Evolutionary conservation across 2,888 invertebrate species (phyloP).

Genomic region (Gortyna flavago): DNA sequence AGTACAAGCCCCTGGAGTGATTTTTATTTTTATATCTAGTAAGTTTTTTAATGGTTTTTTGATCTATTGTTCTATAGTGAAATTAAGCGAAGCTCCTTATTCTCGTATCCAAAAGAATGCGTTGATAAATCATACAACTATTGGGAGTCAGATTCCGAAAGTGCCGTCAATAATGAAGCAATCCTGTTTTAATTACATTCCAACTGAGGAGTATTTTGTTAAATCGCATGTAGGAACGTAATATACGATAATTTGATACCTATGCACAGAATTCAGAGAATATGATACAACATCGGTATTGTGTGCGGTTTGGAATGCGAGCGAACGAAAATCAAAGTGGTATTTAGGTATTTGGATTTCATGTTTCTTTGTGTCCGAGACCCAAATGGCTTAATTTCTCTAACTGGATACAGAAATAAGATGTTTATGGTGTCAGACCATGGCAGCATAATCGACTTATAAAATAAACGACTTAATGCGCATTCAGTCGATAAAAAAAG

Average conservation of each 20-base stretch:
- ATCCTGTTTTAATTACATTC: constrained; percentile 33
- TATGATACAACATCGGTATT: constrained; percentile 8
- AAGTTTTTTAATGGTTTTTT: background rate
- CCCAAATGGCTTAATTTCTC: background rate
- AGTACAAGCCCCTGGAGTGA: no score
- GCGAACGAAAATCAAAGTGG: background rate
- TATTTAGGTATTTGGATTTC: constrained; percentile 14
- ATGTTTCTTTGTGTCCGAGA: background rate
- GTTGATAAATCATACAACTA: background rate
- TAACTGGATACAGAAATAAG: background rate
- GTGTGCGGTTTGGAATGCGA: constrained; percentile 11
- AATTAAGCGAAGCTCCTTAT: background rate
- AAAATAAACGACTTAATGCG: background rate
- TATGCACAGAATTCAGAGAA: constrained; percentile 9
- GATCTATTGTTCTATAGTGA: background rate
- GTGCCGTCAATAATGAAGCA: constrained; percentile 3
- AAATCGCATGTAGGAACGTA: constrained; percentile 7
- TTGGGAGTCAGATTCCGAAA: background rate
- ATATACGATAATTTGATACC: constrained; percentile 1
- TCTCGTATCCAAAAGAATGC: background rate
- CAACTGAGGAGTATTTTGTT: constrained; percentile 15
- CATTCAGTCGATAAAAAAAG: background rate
- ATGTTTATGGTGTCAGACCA: background rate
- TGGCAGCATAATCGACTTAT: background rate
- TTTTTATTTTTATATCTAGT: background rate